Percentiles rank a stretch among this genome's conserved stretches.
Evolutionary conservation across 2,113 vertebrate genomes (phyloP).

Genomic region (Grallaria varia): DNA sequence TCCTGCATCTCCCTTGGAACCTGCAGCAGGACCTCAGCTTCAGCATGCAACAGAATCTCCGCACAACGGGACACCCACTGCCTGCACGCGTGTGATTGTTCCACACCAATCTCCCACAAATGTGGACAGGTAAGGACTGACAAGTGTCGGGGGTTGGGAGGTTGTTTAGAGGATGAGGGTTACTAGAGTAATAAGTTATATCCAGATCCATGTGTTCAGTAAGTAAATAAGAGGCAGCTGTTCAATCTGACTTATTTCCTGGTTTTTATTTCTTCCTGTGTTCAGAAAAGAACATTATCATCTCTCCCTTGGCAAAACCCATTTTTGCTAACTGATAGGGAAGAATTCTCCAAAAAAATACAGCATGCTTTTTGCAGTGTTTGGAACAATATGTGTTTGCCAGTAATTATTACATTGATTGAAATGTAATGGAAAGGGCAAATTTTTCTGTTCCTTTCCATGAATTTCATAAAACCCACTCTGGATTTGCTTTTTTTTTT

Average conservation of each 20-base stretch:
- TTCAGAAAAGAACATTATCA: not conserved
- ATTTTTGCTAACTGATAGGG: not conserved
- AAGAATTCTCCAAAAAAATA: not conserved
- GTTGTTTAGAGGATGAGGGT: not conserved
- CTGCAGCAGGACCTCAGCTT: constrained; percentile 7
- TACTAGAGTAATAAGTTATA: not conserved
- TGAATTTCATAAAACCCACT: not conserved
- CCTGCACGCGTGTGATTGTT: not conserved
- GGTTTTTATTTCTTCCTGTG: not conserved
- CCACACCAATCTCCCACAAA: constrained; percentile 45
- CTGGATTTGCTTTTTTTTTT: not conserved
- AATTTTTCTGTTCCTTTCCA: not conserved
- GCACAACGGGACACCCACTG: constrained; percentile 1
- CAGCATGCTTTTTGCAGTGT: not conserved
- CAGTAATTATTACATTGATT: not conserved
- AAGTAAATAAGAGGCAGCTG: not conserved
- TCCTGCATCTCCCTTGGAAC: not conserved
- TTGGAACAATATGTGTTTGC: not conserved
- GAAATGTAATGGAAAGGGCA: not conserved
- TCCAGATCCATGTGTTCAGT: not conserved
- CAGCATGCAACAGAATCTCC: not conserved
- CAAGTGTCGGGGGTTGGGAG: accelerated
- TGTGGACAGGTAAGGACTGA: constrained; percentile 74
- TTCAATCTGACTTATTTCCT: not conserved
- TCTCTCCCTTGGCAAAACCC: not conserved